Conservation (phyloP, 2,888 invertebrate species). For the Lepidocyrtoides sp. region DNA sequence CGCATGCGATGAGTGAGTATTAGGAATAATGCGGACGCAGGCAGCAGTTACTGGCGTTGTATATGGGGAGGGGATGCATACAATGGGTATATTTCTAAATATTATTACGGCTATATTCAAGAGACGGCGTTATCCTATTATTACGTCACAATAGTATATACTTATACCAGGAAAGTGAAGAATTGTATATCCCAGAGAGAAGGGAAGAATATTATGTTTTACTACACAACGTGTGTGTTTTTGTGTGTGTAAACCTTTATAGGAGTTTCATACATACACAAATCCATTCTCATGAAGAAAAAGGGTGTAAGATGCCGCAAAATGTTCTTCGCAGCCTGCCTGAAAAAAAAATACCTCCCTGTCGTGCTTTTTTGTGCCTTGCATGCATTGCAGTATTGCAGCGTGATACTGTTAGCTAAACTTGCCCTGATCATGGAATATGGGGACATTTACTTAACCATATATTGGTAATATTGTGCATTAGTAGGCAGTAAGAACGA, state of each 20-base stretch:
- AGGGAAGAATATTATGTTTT: constrained; percentile 9
- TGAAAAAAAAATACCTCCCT: background rate
- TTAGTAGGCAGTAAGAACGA: background rate
- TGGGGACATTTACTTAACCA: too few relatives aligned
- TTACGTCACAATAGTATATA: constrained; percentile 19
- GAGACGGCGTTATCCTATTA: background rate
- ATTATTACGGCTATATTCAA: background rate
- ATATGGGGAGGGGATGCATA: constrained; percentile 18
- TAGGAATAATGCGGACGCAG: constrained; percentile 31
- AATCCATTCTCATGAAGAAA: background rate
- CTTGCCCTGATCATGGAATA: background rate
- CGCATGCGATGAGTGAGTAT: constrained; percentile 29
- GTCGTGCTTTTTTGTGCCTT: background rate
- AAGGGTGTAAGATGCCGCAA: constrained; percentile 35
- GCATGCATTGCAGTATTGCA: constrained; percentile 37
- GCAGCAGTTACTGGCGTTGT: constrained; percentile 19
- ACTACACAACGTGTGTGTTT: too few relatives aligned
- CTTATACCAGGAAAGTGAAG: constrained; percentile 27
- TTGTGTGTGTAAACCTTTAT: background rate
- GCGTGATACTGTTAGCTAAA: constrained; percentile 5
- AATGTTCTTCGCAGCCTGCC: background rate
- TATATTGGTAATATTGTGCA: too few relatives aligned
- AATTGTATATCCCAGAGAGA: constrained; percentile 48
- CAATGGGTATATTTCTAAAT: background rate
- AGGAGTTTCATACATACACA: background rate